phyloP scores from a whole-genome alignment of 2,113 vertebrate species.

The Eubucco bourcierii region DNA sequence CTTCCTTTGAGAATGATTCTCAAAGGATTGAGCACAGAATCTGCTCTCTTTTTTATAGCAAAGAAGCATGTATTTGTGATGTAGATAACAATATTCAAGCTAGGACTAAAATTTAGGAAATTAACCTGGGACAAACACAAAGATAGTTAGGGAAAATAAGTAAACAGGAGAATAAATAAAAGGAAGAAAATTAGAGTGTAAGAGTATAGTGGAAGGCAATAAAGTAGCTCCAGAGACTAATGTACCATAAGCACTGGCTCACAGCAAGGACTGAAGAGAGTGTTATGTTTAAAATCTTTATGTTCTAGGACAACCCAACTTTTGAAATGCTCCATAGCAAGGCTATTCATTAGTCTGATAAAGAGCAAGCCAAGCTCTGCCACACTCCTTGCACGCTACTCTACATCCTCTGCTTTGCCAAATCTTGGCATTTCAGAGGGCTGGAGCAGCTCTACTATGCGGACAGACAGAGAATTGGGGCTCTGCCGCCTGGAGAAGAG shows the following conservation, averaged over 20 bases:
- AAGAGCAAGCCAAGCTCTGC: not conserved
- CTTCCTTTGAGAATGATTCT: not conserved
- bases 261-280: not conserved
- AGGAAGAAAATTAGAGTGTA: not conserved
- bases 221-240: not conserved
- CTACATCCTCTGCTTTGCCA: not conserved
- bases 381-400: not conserved
- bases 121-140: rapidly evolving
- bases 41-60: not conserved
- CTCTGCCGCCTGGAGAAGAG: too few relatives aligned
- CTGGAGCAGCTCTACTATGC: too few relatives aligned
- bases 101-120: not conserved
- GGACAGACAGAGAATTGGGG: too few relatives aligned
- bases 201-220: not conserved
- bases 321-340: not conserved
- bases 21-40: too few relatives aligned
- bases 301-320: not conserved
- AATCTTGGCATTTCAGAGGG: too few relatives aligned
- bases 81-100: not conserved
- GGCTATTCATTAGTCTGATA: not conserved
- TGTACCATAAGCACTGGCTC: not conserved
- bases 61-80: not conserved
- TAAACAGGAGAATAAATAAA: not conserved
- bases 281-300: too few relatives aligned
- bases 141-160: not conserved